A percentile compares a stretch with the other conserved stretches of the same genome.
Evolutionary conservation across 1,140 invertebrate species (phyloP).

Genomic region (Lutraria rhynchaena): DNA sequence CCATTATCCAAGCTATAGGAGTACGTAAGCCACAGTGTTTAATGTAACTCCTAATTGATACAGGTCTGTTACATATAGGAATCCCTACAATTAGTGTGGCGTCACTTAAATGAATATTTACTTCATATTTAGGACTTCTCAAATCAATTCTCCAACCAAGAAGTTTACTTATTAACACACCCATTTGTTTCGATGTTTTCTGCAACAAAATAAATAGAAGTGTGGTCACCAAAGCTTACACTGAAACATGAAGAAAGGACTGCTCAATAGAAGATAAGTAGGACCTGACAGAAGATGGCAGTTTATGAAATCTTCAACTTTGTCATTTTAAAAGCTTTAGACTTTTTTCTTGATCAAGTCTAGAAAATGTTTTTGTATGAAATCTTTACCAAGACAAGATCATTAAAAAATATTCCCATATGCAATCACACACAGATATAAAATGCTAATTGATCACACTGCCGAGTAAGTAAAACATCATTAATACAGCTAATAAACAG

Average conservation of each 20-base stretch:
- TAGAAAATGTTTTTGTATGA: too few relatives aligned
- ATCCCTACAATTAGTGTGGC: constrained; percentile 64
- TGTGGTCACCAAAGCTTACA: too few relatives aligned
- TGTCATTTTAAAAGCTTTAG: too few relatives aligned
- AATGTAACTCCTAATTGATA: constrained; percentile 67
- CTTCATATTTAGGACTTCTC: constrained; percentile 56
- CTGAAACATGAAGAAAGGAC: too few relatives aligned
- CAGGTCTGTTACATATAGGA: constrained; percentile 63
- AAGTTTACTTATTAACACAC: constrained; percentile 39
- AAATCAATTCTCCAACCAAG: constrained; percentile 60
- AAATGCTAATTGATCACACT: too few relatives aligned
- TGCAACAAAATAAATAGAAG: constrained; percentile 3
- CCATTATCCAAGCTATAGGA: constrained; percentile 70
- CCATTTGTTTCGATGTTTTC: constrained; percentile 43
- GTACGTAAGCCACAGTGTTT: constrained; percentile 63
- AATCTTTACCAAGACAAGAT: too few relatives aligned
- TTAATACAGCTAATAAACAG: too few relatives aligned
- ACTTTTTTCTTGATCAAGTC: too few relatives aligned
- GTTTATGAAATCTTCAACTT: neutral
- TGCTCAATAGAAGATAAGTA: neutral
- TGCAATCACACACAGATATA: too few relatives aligned
- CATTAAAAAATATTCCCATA: too few relatives aligned
- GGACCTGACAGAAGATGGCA: neutral
- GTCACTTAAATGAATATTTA: constrained; percentile 67
- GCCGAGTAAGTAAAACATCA: too few relatives aligned